A percentile compares a stretch with the other conserved stretches of the same genome.
Evolutionary conservation across 2,888 invertebrate species (phyloP).

Genomic region (Lasius platythorax): DNA sequence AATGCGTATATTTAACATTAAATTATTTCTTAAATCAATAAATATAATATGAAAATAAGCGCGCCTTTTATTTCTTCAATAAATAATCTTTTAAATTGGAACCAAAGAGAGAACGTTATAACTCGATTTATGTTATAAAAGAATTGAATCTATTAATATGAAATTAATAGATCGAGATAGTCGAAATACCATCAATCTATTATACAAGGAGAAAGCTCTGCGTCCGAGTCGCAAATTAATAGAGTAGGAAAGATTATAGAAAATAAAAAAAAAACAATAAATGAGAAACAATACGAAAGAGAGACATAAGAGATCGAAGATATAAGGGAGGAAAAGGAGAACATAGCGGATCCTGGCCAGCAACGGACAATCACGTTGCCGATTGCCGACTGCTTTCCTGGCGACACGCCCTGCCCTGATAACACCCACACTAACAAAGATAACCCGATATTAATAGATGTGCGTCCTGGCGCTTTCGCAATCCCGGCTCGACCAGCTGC

Average conservation of each 20-base stretch:
- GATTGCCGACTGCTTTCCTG: slow-evolving; percentile 79
- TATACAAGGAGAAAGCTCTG: background rate
- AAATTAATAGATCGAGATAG: slow-evolving; percentile 41
- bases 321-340: slow-evolving; percentile 55
- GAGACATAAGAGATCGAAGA: slow-evolving; percentile 21
- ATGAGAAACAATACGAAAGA: slow-evolving; percentile 20
- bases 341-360: slow-evolving; percentile 70
- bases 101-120: background rate
- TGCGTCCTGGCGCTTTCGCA: slow-evolving; percentile 80
- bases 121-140: background rate
- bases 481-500: slow-evolving; percentile 58
- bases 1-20: background rate
- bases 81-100: background rate
- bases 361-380: slow-evolving; percentile 81
- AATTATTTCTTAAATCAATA: background rate
- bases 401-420: slow-evolving; percentile 85
- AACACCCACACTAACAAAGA: slow-evolving; percentile 85
- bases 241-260: background rate
- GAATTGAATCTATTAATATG: background rate
- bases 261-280: background rate
- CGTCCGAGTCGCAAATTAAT: background rate
- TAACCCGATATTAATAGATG: slow-evolving; percentile 83
- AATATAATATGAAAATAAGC: background rate
- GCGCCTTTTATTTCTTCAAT: background rate
- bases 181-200: slow-evolving; percentile 45